Conservation (phyloP, 2,113 vertebrate species). For the Myodes glareolus region DNA sequence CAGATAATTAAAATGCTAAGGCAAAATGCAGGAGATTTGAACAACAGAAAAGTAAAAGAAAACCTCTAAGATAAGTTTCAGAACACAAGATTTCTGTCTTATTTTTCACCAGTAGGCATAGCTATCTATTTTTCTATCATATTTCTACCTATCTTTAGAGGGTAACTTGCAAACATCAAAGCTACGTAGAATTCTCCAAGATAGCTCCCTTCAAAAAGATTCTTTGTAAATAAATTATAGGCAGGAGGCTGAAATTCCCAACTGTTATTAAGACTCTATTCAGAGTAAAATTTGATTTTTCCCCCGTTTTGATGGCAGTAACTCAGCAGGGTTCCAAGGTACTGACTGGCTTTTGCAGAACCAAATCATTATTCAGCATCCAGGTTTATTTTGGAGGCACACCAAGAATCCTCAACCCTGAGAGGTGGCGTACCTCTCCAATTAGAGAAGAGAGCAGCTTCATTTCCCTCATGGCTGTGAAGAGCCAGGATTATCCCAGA, state of each 20-base stretch:
- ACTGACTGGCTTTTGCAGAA: conserved; percentile 31
- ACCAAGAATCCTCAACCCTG: conserved; percentile 30
- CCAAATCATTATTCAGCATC: conserved; percentile 65
- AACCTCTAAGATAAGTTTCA: neutral
- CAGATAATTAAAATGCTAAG: neutral
- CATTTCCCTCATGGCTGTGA: conserved; percentile 23
- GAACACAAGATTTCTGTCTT: neutral
- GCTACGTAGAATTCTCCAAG: conserved; percentile 75
- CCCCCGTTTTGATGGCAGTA: conserved; percentile 64
- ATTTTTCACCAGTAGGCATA: conserved; percentile 19
- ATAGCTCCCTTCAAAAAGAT: conserved; percentile 79
- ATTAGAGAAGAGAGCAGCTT: conserved; percentile 53
- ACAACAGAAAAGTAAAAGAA: neutral
- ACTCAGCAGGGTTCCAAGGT: conserved; percentile 51
- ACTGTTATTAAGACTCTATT: conserved; percentile 80
- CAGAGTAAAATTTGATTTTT: conserved; percentile 72
- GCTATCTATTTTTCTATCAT: conserved; percentile 51
- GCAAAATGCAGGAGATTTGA: neutral
- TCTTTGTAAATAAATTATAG: conserved; percentile 83
- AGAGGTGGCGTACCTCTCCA: conserved; percentile 26
- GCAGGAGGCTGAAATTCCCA: conserved; percentile 77
- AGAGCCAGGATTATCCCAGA: conserved; percentile 2
- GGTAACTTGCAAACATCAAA: conserved; percentile 78
- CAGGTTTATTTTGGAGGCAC: conserved; percentile 7
- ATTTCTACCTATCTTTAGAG: conserved; percentile 56